These are phyloP conservation scores for Chlamydotis undulata DNA, from an alignment of 2,113 vertebrate species.

Conservation along the genomic window DNA sequence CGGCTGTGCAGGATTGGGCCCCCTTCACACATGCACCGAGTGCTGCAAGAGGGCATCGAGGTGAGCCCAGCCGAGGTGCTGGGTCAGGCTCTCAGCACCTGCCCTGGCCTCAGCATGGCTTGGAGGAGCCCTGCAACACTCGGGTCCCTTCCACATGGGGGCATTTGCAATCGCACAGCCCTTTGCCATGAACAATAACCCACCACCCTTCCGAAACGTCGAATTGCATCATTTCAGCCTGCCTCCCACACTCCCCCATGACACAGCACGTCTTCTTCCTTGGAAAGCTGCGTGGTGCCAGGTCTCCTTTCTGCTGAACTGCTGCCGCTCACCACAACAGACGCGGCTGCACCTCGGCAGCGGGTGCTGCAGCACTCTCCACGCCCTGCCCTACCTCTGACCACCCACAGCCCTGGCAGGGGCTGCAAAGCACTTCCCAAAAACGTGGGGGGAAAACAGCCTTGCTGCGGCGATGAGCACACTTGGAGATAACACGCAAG, in stretches of 20 bases:
- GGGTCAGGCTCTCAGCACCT: not conserved
- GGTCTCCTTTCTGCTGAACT: not conserved
- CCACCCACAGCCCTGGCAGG: not conserved
- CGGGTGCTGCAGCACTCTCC: not conserved
- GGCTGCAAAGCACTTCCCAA: not conserved
- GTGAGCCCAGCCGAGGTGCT: accelerated
- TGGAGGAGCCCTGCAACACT: not conserved
- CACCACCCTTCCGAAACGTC: not conserved
- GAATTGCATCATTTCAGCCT: not conserved
- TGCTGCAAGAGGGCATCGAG: accelerated
- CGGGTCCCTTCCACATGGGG: not conserved
- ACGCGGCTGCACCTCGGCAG: not conserved
- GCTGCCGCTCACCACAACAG: not conserved
- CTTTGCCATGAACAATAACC: slow-evolving; percentile 17
- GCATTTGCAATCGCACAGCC: not conserved
- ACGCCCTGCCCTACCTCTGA: not conserved
- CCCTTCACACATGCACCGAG: accelerated
- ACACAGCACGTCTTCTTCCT: not conserved
- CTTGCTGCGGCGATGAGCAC: accelerated
- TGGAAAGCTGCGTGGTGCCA: accelerated
- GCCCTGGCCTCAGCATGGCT: accelerated
- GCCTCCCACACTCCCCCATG: not conserved
- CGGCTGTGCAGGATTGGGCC: not conserved
- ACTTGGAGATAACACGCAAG: not conserved
- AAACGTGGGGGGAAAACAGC: not conserved